A percentile compares a stretch with the other conserved stretches of the same genome.
Conservation (phyloP, 1,140 invertebrate genomes). For the Pseudomyrmex concolor region DNA sequence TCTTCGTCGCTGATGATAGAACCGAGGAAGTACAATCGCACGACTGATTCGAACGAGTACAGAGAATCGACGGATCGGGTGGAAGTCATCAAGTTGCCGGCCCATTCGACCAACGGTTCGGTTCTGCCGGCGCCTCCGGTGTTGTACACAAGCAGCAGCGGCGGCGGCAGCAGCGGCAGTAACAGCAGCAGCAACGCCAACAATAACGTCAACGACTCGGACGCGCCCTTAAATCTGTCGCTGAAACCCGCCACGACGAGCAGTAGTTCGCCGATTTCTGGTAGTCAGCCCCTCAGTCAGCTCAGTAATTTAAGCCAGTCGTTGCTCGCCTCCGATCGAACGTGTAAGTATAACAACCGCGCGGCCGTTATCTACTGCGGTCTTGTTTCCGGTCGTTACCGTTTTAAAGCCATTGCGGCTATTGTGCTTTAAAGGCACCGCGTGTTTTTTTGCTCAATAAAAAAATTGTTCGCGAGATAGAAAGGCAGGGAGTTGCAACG, state of each 20-base stretch:
- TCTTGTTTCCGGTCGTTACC: not conserved
- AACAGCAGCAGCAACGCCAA: slow-evolving; percentile 81
- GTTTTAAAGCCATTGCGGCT: not conserved
- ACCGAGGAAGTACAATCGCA: slow-evolving; percentile 82
- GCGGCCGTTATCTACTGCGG: too few species aligned
- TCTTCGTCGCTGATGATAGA: slow-evolving; percentile 78
- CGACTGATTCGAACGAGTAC: slow-evolving; percentile 80
- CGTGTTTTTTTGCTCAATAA: not conserved
- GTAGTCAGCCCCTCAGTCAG: slow-evolving; percentile 85
- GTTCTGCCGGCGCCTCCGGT: slow-evolving; percentile 81
- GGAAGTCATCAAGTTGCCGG: slow-evolving; percentile 91
- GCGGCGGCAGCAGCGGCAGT: slow-evolving; percentile 74
- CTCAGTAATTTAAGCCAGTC: slow-evolving; percentile 86
- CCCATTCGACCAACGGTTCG: slow-evolving; percentile 85
- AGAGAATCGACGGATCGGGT: slow-evolving; percentile 87
- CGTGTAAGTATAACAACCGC: slow-evolving; percentile 82
- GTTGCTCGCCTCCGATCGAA: slow-evolving; percentile 84
- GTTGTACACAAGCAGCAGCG: slow-evolving; percentile 80
- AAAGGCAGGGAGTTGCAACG: not conserved
- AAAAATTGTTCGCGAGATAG: not conserved
- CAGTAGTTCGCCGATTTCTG: slow-evolving; percentile 79
- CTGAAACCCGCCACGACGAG: slow-evolving; percentile 88
- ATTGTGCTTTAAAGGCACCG: not conserved
- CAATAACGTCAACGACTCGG: slow-evolving; percentile 86
- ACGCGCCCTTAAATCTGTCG: slow-evolving; percentile 92